A percentile compares a stretch with the other conserved stretches of the same genome.
These are phyloP conservation scores for Microctenopoma lineatum DNA, from an alignment of 2,797 vertebrate genomes.

Conservation along the genomic window DNA sequence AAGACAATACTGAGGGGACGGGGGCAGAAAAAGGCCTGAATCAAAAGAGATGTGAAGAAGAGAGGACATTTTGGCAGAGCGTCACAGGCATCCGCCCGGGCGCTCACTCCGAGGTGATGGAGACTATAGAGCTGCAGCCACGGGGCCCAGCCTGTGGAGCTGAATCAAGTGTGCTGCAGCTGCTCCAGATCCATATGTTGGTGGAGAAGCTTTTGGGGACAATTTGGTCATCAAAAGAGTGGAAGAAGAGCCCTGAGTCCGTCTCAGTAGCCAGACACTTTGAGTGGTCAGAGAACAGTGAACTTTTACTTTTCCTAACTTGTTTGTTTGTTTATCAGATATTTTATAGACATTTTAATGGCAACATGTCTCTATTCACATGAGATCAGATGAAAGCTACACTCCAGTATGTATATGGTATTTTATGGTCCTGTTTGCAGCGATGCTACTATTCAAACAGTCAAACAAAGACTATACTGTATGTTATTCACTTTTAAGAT, in stretches of 20 bases:
- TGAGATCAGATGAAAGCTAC: too few relatives aligned
- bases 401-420: not conserved
- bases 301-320: not conserved
- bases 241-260: constrained; percentile 16
- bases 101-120: constrained; percentile 13
- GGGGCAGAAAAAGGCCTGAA: constrained; percentile 16
- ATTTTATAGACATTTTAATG: not conserved
- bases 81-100: constrained; percentile 22
- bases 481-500: constrained; percentile 22
- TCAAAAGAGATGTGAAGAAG: constrained; percentile 27
- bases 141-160: constrained; percentile 43
- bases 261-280: constrained; percentile 14
- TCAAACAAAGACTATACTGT: not conserved
- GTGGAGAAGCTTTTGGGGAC: constrained; percentile 27
- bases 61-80: constrained; percentile 30
- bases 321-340: not conserved
- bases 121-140: constrained; percentile 38
- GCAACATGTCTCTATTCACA: not conserved
- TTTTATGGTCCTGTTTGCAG: not conserved
- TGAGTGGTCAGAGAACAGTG: constrained; percentile 11
- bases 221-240: constrained; percentile 35
- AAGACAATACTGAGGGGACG: not conserved
- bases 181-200: constrained; percentile 27
- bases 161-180: constrained; percentile 37
- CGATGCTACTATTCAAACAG: constrained; percentile 46